Evolutionary conservation across 2,113 vertebrate genomes (phyloP).

Genomic region (Acrocephalus arundinaceus): DNA sequence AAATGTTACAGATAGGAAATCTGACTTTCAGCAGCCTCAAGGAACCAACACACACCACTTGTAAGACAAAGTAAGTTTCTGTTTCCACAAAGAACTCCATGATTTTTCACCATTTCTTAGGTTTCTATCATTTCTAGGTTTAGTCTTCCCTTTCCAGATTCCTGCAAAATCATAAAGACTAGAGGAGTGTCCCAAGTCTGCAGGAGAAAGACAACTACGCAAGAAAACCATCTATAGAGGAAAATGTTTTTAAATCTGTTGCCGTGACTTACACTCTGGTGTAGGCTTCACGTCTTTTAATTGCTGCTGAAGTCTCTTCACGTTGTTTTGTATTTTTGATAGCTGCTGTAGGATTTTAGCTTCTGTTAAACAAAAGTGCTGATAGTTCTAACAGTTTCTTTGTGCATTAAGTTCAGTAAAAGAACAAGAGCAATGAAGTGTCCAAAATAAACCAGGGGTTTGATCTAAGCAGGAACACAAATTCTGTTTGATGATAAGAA

Average conservation of each 20-base stretch:
- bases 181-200: background rate
- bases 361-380: constrained; percentile 70
- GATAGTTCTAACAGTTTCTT: background rate
- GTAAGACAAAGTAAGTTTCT: background rate
- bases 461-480: background rate
- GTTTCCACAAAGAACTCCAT: background rate
- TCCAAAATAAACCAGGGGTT: background rate
- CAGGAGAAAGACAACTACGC: background rate
- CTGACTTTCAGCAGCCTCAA: background rate
- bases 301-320: constrained; percentile 84
- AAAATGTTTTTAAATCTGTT: background rate
- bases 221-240: background rate
- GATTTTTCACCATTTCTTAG: background rate
- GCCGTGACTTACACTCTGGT: constrained; percentile 78
- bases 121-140: background rate
- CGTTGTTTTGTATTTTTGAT: constrained; percentile 80
- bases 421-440: background rate
- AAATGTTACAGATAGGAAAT: background rate
- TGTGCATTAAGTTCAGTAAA: background rate
- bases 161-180: background rate
- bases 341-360: constrained; percentile 81
- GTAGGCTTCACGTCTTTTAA: constrained; percentile 84
- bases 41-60: background rate
- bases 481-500: background rate
- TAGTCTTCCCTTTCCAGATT: background rate